Evolutionary conservation across 2,888 invertebrate species (phyloP).

Genomic region (Caenorhabditis uteleia): DNA sequence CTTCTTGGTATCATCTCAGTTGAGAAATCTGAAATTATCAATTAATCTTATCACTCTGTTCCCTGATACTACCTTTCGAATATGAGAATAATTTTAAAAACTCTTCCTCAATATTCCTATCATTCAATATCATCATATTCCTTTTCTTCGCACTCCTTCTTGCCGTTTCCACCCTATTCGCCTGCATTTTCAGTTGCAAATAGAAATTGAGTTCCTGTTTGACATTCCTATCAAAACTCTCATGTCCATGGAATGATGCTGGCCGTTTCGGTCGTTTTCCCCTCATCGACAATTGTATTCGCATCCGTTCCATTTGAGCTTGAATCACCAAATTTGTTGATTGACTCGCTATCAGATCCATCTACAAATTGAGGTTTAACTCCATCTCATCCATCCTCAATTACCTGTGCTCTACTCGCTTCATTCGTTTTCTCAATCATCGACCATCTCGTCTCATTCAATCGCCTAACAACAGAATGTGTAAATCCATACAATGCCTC

Average conservation of each 20-base stretch:
- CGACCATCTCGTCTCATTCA: slow-evolving; percentile 45
- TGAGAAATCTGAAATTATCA: slow-evolving; percentile 19
- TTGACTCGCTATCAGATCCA: slow-evolving; percentile 61
- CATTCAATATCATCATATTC: slow-evolving; percentile 43
- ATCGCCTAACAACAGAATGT: slow-evolving; percentile 57
- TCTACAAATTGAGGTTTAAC: neutral
- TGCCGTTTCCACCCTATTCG: slow-evolving; percentile 53
- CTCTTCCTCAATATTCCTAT: slow-evolving; percentile 61
- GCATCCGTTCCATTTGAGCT: slow-evolving; percentile 55
- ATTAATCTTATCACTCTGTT: neutral
- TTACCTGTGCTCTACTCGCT: slow-evolving; percentile 38
- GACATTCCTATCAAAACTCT: slow-evolving; percentile 30
- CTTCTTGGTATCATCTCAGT: slow-evolving; percentile 15
- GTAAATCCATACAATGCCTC: slow-evolving; percentile 68
- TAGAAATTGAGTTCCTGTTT: slow-evolving; percentile 56
- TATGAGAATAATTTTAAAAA: slow-evolving; percentile 62
- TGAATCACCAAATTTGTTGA: slow-evolving; percentile 61
- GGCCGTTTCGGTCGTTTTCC: slow-evolving; percentile 42
- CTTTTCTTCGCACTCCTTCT: slow-evolving; percentile 29
- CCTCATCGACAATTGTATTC: slow-evolving; percentile 30
- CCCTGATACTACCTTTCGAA: slow-evolving; percentile 46
- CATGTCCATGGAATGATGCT: slow-evolving; percentile 63
- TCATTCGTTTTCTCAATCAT: slow-evolving; percentile 59
- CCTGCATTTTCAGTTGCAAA: slow-evolving; percentile 66
- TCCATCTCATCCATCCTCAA: neutral